phyloP scores from a whole-genome alignment of 1,140 invertebrate species.

The Triops longicaudatus region DNA sequence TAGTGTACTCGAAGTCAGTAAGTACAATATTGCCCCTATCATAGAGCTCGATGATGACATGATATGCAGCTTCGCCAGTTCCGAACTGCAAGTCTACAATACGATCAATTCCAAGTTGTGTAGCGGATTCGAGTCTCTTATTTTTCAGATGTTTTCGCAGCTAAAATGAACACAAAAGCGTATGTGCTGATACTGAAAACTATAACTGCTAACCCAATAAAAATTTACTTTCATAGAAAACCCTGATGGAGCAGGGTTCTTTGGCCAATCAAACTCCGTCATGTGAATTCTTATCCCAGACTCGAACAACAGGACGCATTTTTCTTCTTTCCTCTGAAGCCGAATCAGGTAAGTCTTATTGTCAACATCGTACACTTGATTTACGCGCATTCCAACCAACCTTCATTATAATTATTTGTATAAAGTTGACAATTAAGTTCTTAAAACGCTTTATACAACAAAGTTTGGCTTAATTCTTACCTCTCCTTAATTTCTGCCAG shows the following conservation, averaged over 20 bases:
- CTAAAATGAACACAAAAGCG: slow-evolving; percentile 42
- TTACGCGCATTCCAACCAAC: slow-evolving; percentile 81
- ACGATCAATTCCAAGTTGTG: slow-evolving; percentile 79
- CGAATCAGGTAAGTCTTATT: slow-evolving; percentile 92
- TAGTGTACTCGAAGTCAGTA: slow-evolving; percentile 83
- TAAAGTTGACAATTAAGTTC: slow-evolving; percentile 23
- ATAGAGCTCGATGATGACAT: slow-evolving; percentile 92
- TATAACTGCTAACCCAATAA: background rate
- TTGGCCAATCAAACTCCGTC: slow-evolving; percentile 96
- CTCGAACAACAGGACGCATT: slow-evolving; percentile 82
- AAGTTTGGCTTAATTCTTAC: slow-evolving; percentile 20
- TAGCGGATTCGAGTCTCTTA: slow-evolving; percentile 78
- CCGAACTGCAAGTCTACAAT: slow-evolving; percentile 93
- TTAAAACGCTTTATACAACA: slow-evolving; percentile 17
- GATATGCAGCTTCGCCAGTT: slow-evolving; percentile 83
- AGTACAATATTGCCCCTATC: slow-evolving; percentile 94
- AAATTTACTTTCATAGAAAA: slow-evolving; percentile 88
- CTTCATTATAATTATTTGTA: slow-evolving; percentile 44
- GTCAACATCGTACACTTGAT: slow-evolving; percentile 97
- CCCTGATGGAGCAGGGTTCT: slow-evolving; percentile 87
- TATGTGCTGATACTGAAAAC: slow-evolving; percentile 28
- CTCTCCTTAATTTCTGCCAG: slow-evolving; percentile 43
- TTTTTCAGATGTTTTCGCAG: slow-evolving; percentile 95
- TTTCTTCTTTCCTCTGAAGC: slow-evolving; percentile 70
- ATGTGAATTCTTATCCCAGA: slow-evolving; percentile 88